A percentile compares a stretch with the other conserved stretches of the same genome.
phyloP scores from a whole-genome alignment of 2,797 vertebrate genomes.

The Pteropus rufus region DNA sequence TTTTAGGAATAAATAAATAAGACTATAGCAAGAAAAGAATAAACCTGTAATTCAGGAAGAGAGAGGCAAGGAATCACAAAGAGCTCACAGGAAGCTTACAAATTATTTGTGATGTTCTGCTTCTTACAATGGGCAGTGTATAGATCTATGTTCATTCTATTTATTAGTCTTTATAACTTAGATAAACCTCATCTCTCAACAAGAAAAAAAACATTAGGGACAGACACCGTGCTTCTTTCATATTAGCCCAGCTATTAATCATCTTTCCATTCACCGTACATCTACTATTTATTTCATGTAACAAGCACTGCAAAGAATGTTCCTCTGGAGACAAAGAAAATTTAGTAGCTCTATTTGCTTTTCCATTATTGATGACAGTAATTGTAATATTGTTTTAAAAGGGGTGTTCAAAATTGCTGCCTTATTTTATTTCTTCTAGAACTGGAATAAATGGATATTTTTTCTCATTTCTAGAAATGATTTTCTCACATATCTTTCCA shows the following conservation, averaged over 20 bases:
- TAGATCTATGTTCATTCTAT: background rate
- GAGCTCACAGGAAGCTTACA: background rate
- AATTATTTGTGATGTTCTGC: background rate
- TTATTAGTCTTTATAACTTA: background rate
- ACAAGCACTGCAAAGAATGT: background rate
- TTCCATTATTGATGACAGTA: background rate
- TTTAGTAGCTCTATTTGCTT: background rate
- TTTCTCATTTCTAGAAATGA: background rate
- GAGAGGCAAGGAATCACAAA: background rate
- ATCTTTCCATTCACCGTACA: background rate
- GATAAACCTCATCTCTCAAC: constrained; percentile 29
- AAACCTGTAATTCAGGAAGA: background rate
- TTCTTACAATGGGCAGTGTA: background rate
- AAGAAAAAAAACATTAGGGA: background rate
- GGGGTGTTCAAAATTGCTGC: background rate
- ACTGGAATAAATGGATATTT: background rate
- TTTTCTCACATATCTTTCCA: background rate
- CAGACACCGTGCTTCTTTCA: background rate
- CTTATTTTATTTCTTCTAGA: constrained; percentile 21
- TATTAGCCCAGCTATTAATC: background rate
- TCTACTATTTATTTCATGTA: background rate
- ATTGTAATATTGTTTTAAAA: constrained; percentile 7
- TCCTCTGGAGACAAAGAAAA: constrained; percentile 12
- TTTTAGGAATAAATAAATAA: background rate
- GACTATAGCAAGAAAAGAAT: background rate